phyloP scores from a whole-genome alignment of 2,113 vertebrate species.

The Psilopsiagon aurifrons region DNA sequence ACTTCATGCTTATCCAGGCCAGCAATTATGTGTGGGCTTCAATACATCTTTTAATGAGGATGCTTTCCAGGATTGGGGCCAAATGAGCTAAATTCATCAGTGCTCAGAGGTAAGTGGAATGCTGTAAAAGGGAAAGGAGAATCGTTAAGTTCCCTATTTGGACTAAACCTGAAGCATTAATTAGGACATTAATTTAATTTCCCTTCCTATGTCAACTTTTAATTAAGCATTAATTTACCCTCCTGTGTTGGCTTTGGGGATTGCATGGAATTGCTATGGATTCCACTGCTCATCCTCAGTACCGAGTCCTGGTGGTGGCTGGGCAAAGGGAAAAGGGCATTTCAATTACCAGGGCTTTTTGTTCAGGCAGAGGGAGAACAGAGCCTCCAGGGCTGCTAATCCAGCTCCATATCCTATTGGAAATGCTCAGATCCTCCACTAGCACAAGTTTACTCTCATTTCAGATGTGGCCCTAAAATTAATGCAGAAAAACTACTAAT shows the following conservation, averaged over 20 bases:
- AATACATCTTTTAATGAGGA: not conserved
- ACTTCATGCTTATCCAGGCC: not conserved
- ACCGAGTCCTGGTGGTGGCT: rapidly evolving
- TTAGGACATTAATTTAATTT: slow-evolving; percentile 47
- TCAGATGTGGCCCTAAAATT: not conserved
- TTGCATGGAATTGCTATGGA: not conserved
- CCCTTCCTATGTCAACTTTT: slow-evolving; percentile 20
- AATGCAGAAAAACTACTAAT: not conserved
- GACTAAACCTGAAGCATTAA: slow-evolving; percentile 9
- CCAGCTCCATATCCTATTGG: not conserved
- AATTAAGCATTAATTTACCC: slow-evolving; percentile 23
- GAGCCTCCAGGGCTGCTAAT: not conserved
- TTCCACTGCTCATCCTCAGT: not conserved
- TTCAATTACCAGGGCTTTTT: not conserved
- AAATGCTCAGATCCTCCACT: not conserved
- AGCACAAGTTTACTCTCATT: not conserved
- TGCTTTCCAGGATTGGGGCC: slow-evolving; percentile 41
- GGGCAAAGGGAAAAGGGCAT: not conserved
- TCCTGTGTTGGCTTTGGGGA: not conserved
- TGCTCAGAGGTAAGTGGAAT: not conserved
- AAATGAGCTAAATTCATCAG: slow-evolving; percentile 29
- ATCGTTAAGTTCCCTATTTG: not conserved
- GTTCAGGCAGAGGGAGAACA: not conserved
- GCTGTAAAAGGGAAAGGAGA: not conserved
- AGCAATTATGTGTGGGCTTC: not conserved